Evolutionary conservation across 92 coral and sea anemone species (phyloP).

Genomic region (Palythoa heliodiscus): DNA sequence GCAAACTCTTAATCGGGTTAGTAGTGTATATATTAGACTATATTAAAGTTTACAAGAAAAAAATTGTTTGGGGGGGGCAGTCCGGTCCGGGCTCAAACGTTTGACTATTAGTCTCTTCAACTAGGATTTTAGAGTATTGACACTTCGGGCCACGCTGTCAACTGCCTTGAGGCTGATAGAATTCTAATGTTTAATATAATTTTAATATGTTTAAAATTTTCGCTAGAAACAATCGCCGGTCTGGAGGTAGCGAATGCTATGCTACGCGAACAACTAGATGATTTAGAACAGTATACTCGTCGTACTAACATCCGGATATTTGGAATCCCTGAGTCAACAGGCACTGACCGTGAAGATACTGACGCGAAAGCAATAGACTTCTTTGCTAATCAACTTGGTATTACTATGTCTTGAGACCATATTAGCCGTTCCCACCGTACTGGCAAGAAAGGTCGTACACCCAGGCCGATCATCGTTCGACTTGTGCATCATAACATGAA

Average conservation of each 20-base stretch:
- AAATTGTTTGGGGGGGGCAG: no score
- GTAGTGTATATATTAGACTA: no score
- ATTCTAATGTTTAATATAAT: no score
- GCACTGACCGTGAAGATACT: constrained; percentile 38
- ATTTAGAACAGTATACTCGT: background rate
- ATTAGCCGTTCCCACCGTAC: constrained; percentile 40
- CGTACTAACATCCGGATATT: background rate
- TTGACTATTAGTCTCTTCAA: no score
- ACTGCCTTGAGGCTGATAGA: no score
- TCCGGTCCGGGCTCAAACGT: no score
- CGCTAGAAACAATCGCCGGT: constrained; percentile 42
- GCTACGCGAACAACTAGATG: constrained; percentile 25
- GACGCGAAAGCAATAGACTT: constrained; percentile 23
- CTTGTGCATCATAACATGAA: constrained; percentile 23
- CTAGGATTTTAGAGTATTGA: no score
- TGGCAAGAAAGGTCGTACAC: constrained; percentile 17
- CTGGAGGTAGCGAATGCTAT: constrained; percentile 33
- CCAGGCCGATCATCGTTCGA: constrained; percentile 48
- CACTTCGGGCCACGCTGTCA: no score
- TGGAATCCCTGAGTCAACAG: constrained; percentile 15
- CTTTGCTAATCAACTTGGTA: constrained; percentile 43
- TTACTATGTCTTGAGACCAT: constrained; percentile 35
- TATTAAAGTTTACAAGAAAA: no score
- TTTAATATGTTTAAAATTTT: no score
- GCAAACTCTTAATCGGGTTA: no score